Evolutionary conservation across 2,888 invertebrate genomes (phyloP).

Genomic region (Belgica antarctica): DNA sequence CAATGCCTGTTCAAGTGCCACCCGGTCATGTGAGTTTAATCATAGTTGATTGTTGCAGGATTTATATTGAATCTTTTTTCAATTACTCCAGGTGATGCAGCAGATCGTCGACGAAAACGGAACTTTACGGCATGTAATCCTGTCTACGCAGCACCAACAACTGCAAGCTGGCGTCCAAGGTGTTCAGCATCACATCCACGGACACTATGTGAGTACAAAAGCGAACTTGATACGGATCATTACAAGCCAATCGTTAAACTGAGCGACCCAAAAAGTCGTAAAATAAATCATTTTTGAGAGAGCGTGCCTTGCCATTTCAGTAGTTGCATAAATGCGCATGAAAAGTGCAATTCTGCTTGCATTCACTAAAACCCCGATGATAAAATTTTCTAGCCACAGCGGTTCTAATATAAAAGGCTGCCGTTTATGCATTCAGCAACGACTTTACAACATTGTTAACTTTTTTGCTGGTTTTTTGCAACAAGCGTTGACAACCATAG

Average conservation of each 20-base stretch:
- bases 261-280: no score
- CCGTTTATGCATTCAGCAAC: conserved; percentile 1
- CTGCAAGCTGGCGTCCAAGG: conserved; percentile 52
- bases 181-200: conserved; percentile 59
- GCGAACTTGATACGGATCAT: not conserved
- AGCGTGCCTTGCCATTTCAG: not conserved
- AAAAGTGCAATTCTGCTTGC: not conserved
- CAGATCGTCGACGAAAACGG: conserved; percentile 90
- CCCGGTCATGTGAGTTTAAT: conserved; percentile 85
- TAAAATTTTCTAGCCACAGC: not conserved
- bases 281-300: conserved; percentile 7
- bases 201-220: conserved; percentile 63
- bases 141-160: conserved; percentile 70
- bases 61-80: no score
- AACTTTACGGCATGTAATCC: conserved; percentile 82
- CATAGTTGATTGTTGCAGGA: no score
- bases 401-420: no score
- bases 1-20: conserved; percentile 89
- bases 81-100: no score
- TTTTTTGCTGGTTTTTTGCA: not conserved
- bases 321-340: not conserved
- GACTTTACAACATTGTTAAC: not conserved
- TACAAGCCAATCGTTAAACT: not conserved
- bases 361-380: not conserved
- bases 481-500: no score